phyloP scores from a whole-genome alignment of 2,888 invertebrate genomes.

The Onchidella celtica region DNA sequence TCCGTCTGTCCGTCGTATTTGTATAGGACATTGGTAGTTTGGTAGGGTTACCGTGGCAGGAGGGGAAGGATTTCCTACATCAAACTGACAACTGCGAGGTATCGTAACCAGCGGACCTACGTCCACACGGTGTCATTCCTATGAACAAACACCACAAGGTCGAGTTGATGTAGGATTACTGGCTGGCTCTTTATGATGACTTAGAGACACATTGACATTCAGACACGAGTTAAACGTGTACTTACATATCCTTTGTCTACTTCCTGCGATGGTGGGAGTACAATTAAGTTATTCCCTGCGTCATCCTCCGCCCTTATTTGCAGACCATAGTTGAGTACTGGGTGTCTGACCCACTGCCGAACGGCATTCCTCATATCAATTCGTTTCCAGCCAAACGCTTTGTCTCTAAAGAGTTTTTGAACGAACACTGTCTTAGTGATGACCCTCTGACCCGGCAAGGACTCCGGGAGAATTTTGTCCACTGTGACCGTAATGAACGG shows the following conservation, averaged over 20 bases:
- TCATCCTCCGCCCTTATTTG: constrained; percentile 62
- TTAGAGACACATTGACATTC: too few relatives aligned
- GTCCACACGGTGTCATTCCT: too few relatives aligned
- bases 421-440: constrained; percentile 51
- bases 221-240: too few relatives aligned
- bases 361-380: constrained; percentile 63
- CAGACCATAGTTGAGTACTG: constrained; percentile 64
- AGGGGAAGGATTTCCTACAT: too few relatives aligned
- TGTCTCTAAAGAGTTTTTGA: constrained; percentile 52
- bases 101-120: too few relatives aligned
- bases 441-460: constrained; percentile 6
- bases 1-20: too few relatives aligned
- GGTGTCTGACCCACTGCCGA: constrained; percentile 63
- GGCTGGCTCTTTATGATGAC: too few relatives aligned
- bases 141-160: too few relatives aligned
- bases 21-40: too few relatives aligned
- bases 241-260: constrained; percentile 67
- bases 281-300: constrained; percentile 61
- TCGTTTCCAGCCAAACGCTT: constrained; percentile 67
- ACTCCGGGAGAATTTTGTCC: constrained; percentile 29
- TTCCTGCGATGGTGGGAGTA: constrained; percentile 59
- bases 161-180: too few relatives aligned
- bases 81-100: too few relatives aligned
- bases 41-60: too few relatives aligned
- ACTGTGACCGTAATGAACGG: not conserved